Evolutionary conservation across 2,888 invertebrate genomes (phyloP).

Genomic region (Suillia variegata): DNA sequence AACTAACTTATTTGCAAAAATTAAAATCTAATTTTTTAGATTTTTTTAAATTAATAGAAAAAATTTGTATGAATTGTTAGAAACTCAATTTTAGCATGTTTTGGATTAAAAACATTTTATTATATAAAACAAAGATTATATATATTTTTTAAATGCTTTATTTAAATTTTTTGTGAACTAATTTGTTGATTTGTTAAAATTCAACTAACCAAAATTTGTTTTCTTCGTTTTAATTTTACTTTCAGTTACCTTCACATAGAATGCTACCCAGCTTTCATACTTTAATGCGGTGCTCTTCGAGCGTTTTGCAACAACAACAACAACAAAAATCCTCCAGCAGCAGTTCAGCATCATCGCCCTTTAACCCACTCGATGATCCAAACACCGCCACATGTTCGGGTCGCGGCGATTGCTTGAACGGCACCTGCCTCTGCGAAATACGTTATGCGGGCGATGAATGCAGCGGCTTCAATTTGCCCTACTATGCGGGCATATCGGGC

Average conservation of each 20-base stretch:
- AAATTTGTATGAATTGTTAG: no score
- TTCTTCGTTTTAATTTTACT: constrained; percentile 19
- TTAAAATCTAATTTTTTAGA: no score
- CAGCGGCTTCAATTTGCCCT: constrained; percentile 81
- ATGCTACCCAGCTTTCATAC: constrained; percentile 60
- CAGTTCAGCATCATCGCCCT: constrained; percentile 29
- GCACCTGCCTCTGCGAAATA: constrained; percentile 90
- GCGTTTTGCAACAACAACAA: constrained; percentile 51
- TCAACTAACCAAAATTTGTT: no score
- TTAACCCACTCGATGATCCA: constrained; percentile 35
- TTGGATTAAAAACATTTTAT: no score
- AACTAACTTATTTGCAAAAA: no score
- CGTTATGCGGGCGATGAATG: constrained; percentile 83
- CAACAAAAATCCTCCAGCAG: no score
- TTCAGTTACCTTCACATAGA: constrained; percentile 51
- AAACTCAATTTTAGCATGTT: no score
- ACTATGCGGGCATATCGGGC: constrained; percentile 73
- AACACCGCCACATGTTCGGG: constrained; percentile 72
- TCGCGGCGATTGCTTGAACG: constrained; percentile 89
- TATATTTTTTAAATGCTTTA: no score
- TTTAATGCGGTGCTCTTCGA: constrained; percentile 62
- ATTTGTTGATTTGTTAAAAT: no score
- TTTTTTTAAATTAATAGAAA: no score
- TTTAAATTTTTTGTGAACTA: no score
- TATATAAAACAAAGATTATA: no score